phyloP scores from a whole-genome alignment of 1,140 invertebrate species.

The Drosophila pallidifrons region DNA sequence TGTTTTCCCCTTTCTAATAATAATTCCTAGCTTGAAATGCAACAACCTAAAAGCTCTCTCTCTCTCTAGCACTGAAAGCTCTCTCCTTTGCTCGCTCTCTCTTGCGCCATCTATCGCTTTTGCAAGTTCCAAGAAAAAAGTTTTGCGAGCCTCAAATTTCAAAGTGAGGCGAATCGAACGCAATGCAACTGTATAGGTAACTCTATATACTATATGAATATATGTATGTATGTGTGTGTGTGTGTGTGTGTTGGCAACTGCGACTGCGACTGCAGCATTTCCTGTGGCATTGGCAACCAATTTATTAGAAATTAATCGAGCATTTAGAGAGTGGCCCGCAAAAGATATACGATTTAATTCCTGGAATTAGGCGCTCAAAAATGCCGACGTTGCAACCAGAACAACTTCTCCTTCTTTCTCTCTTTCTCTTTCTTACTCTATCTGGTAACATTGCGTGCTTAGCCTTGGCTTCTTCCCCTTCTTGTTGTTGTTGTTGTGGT shows the following conservation, averaged over 20 bases:
- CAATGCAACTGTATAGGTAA: conserved; percentile 50
- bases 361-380: conserved; percentile 71
- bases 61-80: conserved; percentile 17
- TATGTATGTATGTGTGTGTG: conserved; percentile 7
- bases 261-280: conserved; percentile 67
- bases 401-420: conserved; percentile 4
- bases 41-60: conserved; percentile 31
- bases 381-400: conserved; percentile 57
- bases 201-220: conserved; percentile 35
- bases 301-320: conserved; percentile 84
- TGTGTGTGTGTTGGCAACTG: conserved; percentile 3
- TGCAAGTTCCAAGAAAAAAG: conserved; percentile 42
- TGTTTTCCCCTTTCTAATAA: too few relatives aligned
- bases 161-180: conserved; percentile 41
- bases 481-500: conserved; percentile 9
- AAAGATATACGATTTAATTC: conserved; percentile 83
- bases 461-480: conserved; percentile 42
- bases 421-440: background rate
- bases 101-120: background rate
- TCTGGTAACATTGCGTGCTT: conserved; percentile 43
- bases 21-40: conserved; percentile 30
- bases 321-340: conserved; percentile 61
- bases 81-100: conserved; percentile 1
- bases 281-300: conserved; percentile 57
- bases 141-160: conserved; percentile 51